A percentile compares a stretch with the other conserved stretches of the same genome.
These are phyloP conservation scores for Pandion haliaetus DNA, from an alignment of 2,113 vertebrate species.

Conservation along the genomic window DNA sequence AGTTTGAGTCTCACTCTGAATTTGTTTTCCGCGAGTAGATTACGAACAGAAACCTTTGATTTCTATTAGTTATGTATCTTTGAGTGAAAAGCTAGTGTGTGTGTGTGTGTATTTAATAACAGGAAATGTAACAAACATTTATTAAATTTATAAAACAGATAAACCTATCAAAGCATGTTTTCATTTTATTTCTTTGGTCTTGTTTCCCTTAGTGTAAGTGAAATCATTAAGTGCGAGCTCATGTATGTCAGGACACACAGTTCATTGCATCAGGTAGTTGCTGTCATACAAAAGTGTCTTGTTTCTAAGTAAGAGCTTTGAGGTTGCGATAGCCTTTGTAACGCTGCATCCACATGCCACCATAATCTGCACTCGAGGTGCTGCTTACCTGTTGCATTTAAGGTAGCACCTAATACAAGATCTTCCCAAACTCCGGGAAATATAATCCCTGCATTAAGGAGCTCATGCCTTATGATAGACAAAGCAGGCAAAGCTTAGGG, in stretches of 20 bases:
- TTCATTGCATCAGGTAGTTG: not conserved
- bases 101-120: not conserved
- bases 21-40: not conserved
- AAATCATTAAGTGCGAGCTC: not conserved
- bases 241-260: not conserved
- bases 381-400: not conserved
- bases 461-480: rapidly evolving
- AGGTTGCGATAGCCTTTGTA: not conserved
- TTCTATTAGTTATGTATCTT: not conserved
- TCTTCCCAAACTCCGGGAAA: not conserved
- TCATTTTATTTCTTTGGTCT: not conserved
- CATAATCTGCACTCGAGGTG: rapidly evolving
- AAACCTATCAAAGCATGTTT: not conserved
- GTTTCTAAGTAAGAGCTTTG: not conserved
- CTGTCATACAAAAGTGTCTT: rapidly evolving
- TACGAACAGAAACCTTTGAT: not conserved
- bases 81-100: not conserved
- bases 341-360: not conserved
- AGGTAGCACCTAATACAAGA: not conserved
- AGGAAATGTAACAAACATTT: not conserved
- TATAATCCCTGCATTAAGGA: not conserved
- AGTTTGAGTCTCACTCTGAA: not conserved
- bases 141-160: not conserved
- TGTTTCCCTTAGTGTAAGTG: not conserved
- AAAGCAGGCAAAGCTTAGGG: not conserved